Evolutionary conservation across 2,888 invertebrate genomes (phyloP).

Genomic region (Macropis europaea): DNA sequence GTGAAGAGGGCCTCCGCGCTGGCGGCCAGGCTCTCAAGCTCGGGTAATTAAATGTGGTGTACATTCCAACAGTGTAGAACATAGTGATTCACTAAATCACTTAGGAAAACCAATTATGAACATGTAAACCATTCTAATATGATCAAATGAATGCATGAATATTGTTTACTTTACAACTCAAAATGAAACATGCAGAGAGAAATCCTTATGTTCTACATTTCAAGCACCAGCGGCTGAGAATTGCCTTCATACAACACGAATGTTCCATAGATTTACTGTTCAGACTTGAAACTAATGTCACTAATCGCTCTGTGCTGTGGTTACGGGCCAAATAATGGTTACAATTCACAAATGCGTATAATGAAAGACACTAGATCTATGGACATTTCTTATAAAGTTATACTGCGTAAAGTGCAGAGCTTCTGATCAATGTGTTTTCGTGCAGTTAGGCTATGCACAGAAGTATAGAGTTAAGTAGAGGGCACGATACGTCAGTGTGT

Average conservation of each 20-base stretch:
- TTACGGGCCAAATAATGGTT: slow-evolving; percentile 59
- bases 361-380: slow-evolving; percentile 12
- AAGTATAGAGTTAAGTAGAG: slow-evolving; percentile 62
- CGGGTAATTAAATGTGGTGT: slow-evolving; percentile 89
- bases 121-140: background rate
- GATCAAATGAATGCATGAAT: background rate
- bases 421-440: slow-evolving; percentile 50
- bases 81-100: slow-evolving; percentile 53
- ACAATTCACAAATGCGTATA: background rate
- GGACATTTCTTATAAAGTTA: slow-evolving; percentile 16
- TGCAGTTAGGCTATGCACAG: slow-evolving; percentile 44
- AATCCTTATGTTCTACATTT: slow-evolving; percentile 72
- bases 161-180: too few relatives aligned
- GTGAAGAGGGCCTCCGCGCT: slow-evolving; percentile 96
- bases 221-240: slow-evolving; percentile 68
- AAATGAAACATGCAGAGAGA: slow-evolving; percentile 1
- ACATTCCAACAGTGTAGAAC: slow-evolving; percentile 68
- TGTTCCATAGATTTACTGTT: slow-evolving; percentile 55
- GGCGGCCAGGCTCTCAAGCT: slow-evolving; percentile 98
- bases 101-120: background rate
- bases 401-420: slow-evolving; percentile 48
- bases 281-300: slow-evolving; percentile 57
- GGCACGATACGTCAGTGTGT: slow-evolving; percentile 74
- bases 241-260: slow-evolving; percentile 68
- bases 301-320: slow-evolving; percentile 63